Percentiles rank a stretch among this genome's conserved stretches.
Conservation (phyloP, 1,140 invertebrate genomes). For the Ceratosolen solmsi region DNA sequence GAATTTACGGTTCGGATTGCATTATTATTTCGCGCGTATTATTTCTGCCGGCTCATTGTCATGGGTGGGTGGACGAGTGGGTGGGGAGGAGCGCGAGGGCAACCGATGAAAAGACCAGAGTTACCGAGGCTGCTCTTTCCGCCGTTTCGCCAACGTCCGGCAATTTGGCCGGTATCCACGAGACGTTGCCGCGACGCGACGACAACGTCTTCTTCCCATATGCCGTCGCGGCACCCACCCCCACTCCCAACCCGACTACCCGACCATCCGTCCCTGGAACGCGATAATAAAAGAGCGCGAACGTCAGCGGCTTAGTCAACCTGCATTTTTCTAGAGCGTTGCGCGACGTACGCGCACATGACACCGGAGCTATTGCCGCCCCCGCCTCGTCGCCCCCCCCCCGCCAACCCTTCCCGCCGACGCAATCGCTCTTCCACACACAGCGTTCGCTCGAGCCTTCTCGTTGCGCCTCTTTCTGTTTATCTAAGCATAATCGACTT, state of each 20-base stretch:
- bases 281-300: constrained; percentile 20
- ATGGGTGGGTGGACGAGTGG: too few species aligned
- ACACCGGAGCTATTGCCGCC: not conserved
- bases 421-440: not conserved
- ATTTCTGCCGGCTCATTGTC: constrained; percentile 3
- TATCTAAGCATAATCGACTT: constrained; percentile 20
- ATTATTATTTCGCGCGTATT: constrained; percentile 61
- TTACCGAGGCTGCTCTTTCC: not conserved
- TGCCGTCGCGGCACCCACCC: too few species aligned
- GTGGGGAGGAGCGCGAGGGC: not conserved
- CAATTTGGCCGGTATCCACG: constrained; percentile 9
- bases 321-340: constrained; percentile 46
- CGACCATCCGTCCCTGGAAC: constrained; percentile 28
- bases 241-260: not conserved
- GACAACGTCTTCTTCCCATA: constrained; percentile 55
- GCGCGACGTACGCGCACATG: not conserved
- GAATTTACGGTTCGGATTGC: not conserved
- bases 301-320: constrained; percentile 32
- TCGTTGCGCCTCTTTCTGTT: constrained; percentile 28
- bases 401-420: not conserved
- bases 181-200: constrained; percentile 45
- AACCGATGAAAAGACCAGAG: too few species aligned
- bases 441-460: too few species aligned
- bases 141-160: constrained; percentile 10
- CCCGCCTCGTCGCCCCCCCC: not conserved